phyloP scores from a whole-genome alignment of 2,888 invertebrate species.

The Ornithoptera alexandrae region DNA sequence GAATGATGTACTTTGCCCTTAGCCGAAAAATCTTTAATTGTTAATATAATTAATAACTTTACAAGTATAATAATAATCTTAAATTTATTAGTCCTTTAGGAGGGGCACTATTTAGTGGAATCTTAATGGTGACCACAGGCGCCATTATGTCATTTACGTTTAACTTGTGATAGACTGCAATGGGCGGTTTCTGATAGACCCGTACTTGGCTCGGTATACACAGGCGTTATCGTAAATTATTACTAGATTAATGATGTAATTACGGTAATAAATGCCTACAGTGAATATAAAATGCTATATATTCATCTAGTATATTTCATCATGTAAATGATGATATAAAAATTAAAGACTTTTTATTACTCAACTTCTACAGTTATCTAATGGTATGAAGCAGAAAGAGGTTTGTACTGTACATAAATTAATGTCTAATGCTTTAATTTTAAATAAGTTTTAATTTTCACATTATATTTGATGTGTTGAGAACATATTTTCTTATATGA shows the following conservation, averaged over 20 bases:
- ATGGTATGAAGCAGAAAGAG: background rate
- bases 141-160: conserved; percentile 6
- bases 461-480: background rate
- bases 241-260: background rate
- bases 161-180: conserved; percentile 3
- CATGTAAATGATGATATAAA: background rate
- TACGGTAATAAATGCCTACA: background rate
- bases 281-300: background rate
- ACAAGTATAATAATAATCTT: too few relatives aligned
- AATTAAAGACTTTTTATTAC: background rate
- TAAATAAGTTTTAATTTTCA: background rate
- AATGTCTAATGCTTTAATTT: background rate
- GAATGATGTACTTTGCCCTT: too few relatives aligned
- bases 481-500: too few relatives aligned
- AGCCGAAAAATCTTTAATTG: too few relatives aligned
- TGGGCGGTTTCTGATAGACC: conserved; percentile 11
- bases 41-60: too few relatives aligned
- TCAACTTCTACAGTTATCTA: background rate
- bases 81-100: background rate
- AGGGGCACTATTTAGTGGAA: background rate
- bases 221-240: background rate
- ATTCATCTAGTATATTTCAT: background rate
- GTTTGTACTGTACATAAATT: background rate
- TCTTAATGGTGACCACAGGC: background rate
- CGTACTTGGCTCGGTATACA: background rate